Conservation (phyloP, 2,888 invertebrate genomes). For the Plagiodera versicolora region DNA sequence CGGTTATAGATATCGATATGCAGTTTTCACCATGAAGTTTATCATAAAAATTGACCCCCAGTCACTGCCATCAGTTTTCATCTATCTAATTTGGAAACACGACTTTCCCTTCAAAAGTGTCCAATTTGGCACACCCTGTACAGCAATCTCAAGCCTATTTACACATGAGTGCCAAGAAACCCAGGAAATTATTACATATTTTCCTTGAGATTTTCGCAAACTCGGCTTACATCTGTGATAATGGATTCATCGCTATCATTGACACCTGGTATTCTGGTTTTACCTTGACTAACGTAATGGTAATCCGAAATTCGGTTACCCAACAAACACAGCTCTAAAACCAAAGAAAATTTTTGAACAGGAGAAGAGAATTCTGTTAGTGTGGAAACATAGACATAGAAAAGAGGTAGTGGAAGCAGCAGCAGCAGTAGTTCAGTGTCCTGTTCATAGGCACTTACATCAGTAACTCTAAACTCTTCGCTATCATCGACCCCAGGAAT, state of each 20-base stretch:
- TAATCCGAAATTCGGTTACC: constrained; percentile 85
- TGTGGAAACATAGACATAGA: not conserved
- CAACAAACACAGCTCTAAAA: constrained; percentile 80
- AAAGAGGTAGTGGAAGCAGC: constrained; percentile 12
- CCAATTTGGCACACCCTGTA: too few relatives aligned
- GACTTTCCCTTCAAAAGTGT: too few relatives aligned
- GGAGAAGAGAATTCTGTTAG: constrained; percentile 20
- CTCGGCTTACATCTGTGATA: constrained; percentile 74
- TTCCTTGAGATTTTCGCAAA: not conserved
- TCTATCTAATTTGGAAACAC: too few relatives aligned
- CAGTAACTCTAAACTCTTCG: constrained; percentile 87
- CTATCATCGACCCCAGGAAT: constrained; percentile 96
- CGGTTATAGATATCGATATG: too few relatives aligned
- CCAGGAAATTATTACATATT: not conserved
- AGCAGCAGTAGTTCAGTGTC: constrained; percentile 14
- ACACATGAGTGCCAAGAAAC: not conserved
- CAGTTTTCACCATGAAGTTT: too few relatives aligned
- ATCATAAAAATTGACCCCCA: too few relatives aligned
- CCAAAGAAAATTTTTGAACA: constrained; percentile 32
- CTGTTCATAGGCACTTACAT: constrained; percentile 68
- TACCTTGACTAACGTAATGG: constrained; percentile 91
- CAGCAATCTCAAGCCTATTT: constrained; percentile 2
- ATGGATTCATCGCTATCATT: constrained; percentile 91
- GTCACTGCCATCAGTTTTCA: too few relatives aligned
- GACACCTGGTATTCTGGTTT: constrained; percentile 91